phyloP scores from a whole-genome alignment of 2,113 vertebrate species.

The Campylomormyrus tamandua region DNA sequence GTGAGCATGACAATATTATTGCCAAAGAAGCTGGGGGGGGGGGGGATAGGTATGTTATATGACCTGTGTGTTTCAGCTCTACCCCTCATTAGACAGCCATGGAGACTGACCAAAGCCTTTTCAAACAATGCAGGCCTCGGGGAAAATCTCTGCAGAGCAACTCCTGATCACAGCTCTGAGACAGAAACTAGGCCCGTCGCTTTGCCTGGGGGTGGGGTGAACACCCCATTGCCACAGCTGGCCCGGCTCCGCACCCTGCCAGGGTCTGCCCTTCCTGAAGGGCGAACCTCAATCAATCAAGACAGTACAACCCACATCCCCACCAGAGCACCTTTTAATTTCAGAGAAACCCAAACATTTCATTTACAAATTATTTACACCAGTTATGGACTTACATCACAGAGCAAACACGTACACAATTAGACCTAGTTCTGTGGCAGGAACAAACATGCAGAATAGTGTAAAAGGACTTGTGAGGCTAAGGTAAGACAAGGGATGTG shows the following conservation, averaged over 20 bases:
- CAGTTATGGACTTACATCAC: background rate
- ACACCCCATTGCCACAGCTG: background rate
- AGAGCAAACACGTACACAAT: background rate
- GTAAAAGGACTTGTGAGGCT: background rate
- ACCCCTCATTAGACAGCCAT: background rate
- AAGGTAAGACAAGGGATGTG: background rate
- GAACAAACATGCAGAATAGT: background rate
- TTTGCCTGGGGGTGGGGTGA: background rate
- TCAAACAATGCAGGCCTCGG: background rate
- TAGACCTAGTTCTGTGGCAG: background rate
- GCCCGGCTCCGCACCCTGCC: background rate
- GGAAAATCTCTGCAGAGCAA: background rate
- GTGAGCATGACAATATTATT: background rate
- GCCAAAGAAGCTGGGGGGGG: background rate
- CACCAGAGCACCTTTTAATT: background rate
- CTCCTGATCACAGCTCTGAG: background rate
- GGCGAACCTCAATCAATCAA: background rate
- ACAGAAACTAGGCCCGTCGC: background rate
- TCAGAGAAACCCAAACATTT: background rate
- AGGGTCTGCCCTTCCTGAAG: background rate
- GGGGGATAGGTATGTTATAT: background rate
- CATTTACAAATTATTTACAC: background rate
- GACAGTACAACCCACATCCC: conserved; percentile 1
- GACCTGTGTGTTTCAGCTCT: background rate
- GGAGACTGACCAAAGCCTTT: background rate